Evolutionary conservation across 2,888 invertebrate species (phyloP), one percentile per base, ranked within the genome.

Genomic region (Lasioglossum lativentre): DNA sequence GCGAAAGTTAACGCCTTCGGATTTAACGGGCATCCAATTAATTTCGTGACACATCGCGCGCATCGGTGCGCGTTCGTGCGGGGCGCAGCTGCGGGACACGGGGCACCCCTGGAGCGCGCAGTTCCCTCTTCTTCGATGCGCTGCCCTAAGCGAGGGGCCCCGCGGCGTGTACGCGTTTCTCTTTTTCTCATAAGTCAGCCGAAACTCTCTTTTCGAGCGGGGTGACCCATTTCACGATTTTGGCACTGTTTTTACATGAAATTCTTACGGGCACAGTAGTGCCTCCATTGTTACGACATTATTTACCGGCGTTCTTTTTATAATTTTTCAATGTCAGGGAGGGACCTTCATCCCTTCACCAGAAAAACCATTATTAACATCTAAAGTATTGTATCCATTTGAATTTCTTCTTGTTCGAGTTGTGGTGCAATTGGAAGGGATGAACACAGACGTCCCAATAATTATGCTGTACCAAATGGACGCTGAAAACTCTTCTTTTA

Each of bases 11-110:
- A 78, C 86, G 87, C 88, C 87, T 87, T 85, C 83, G 87, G 90
- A 87, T 90, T 90, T 86, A 91, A 90, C 88, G 85, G 70, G 82
- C 86, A 79, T 88, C 91, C 90, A 90, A 91, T 91, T 91, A 91
- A 91, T 91, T 91, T 89, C 81, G 86, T 81, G 90, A 90, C 90
- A 84, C 85, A 83, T 81, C 82, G 83, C 78, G 80, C 85, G 80
- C 80, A 87, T 85, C 86, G 86, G 85, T 80, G 78, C 79, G 71
- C 86, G 63, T 76, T 74, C 79, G 66, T 70, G 63, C 73, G 83
- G 80, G 42, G 34, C 80, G 81, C 80, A 81, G 86, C 91, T 85
- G 86, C 89, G 80, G 81, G 71, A 76, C 86, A 73, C 77, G 80
- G 10, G 30, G 90, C 91, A 87, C 88, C 90, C 88, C 92, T 75